Evolutionary conservation across 1,140 invertebrate genomes (phyloP), one percentile per base, ranked within the genome.

Genomic region (Heliothis virescens): DNA sequence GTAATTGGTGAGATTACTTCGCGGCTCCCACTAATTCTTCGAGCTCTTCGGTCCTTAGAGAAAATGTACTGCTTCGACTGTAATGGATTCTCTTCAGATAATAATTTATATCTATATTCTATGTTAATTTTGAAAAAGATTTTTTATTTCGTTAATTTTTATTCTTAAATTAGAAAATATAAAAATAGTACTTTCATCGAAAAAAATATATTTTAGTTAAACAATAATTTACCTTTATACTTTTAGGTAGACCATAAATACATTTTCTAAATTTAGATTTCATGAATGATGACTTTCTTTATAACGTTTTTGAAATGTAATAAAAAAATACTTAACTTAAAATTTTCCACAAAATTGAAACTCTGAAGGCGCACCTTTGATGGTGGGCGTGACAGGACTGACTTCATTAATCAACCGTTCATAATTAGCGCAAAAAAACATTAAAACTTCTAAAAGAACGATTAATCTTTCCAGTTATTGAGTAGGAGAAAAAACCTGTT

Each of bases 371-470:
- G 5, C 29, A 57, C 10, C 69, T 72, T 72, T 72, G 29, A 55
- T 57, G 52, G 69, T 52, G 12, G 50, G 21, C 47, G 29, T 72
- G 34, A 65, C 59, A 47, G 65, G 74, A 53, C 60, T 53, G 13
- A n/a, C 7, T 21, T 53, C 74, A 76, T 76, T 76, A 76, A 65
- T 76, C 74, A 76, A 76, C 63, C 18, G 59, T 76, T 53, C 74
- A 53, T 76, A 76, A 76, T 76, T 65, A 76, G 60, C 47, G 48
- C 55, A 76, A 76, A 67, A 76, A 76, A 53, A 47, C 60, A 13
- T 48, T 53, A 26, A 65, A 29, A 65, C 60, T 63, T 65, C 26
- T 10, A 34, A 53, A 47, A 15, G 16, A 76, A 76, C 48, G 48
- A 76, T 76, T 76, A 65, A 76, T 76, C 48, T 65, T 53, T 26